Base-by-base conservation (phyloP, 2,797 vertebrate species). In the Staurois parvus region DNA sequence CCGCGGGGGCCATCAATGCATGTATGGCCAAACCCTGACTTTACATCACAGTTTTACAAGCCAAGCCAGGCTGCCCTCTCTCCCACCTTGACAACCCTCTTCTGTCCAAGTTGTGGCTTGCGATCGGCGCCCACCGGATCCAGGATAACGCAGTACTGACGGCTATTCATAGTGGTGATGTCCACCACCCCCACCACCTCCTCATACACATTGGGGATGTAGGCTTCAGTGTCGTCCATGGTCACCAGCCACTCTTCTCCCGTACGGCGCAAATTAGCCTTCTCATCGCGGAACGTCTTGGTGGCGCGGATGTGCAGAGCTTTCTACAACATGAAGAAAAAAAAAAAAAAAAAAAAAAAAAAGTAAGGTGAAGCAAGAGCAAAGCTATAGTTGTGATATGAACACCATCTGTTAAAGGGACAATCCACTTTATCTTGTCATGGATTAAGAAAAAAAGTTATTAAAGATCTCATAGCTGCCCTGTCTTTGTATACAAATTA, bases 181-280 rank as follows among this genome's bases (percentile, higher is more conserved):
- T 94, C 37, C 28, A 97, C 96, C 3, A 96, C 92, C 0, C 95
- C 95, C 74, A 97, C 91, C 88, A 98, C 95, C 89, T 97, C 96
- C 93, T 98, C 97, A 0, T 95, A 83, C 74, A 98, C 97, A 0
- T 96, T 95, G 0, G 97, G 96, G 87, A 98, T 95, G 67, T 98
- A 96, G 0, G 96, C 96, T 88, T 97, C 96, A 0, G 96, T 85
- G 85, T 97, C 95, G 0, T 81, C 93, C 83, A 95, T 91, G 0
- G 96, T 98, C 69, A 98, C 95, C 79, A 98, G 92, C 97, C 97
- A 97, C 84, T 98, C 97, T 91, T 98, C 97, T 0, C 97, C 97
- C 0, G 97, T 98, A 1, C 94, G 95, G 0, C 95, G 93, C 0
- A 91, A 85, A 0, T 90, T 89, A 0, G 93, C 94, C 0, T 92